phyloP scores from a whole-genome alignment of 2,797 vertebrate species.

The Harpagifer antarcticus region DNA sequence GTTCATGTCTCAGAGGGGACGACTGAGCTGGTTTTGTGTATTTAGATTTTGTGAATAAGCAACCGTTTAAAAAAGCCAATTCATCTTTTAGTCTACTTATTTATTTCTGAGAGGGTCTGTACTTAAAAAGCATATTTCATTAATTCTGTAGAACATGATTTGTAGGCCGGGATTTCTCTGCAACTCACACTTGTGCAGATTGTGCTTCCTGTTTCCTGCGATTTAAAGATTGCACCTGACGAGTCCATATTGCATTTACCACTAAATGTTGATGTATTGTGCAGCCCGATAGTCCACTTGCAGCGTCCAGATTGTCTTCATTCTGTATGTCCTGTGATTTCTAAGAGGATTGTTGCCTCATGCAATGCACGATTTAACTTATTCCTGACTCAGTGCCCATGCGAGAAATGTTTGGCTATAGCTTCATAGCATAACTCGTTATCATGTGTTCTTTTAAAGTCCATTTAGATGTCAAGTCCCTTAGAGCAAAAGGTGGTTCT shows the following conservation, averaged over 20 bases:
- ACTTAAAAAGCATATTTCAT: too few relatives aligned
- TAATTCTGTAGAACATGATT: too few relatives aligned
- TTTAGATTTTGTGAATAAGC: neutral
- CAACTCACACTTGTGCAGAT: too few relatives aligned
- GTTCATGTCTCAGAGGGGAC: neutral
- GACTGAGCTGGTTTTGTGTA: conserved; percentile 12
- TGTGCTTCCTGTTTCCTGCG: too few relatives aligned
- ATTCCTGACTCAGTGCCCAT: neutral
- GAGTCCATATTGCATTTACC: too few relatives aligned
- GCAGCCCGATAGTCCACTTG: too few relatives aligned
- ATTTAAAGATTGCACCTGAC: too few relatives aligned
- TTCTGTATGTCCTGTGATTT: neutral
- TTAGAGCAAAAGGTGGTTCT: neutral
- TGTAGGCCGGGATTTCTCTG: too few relatives aligned
- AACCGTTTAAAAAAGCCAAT: neutral
- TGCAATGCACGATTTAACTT: neutral
- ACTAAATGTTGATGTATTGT: too few relatives aligned
- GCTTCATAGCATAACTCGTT: neutral
- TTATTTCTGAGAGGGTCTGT: too few relatives aligned
- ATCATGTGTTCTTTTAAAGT: neutral
- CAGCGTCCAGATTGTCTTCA: neutral
- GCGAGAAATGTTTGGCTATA: neutral
- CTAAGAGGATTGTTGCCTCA: neutral
- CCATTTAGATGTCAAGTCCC: neutral
- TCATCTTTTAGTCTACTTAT: too few relatives aligned